These are phyloP conservation scores for Opisthocomus hoazin DNA, from an alignment of 2,113 vertebrate genomes.

Conservation along the genomic window DNA sequence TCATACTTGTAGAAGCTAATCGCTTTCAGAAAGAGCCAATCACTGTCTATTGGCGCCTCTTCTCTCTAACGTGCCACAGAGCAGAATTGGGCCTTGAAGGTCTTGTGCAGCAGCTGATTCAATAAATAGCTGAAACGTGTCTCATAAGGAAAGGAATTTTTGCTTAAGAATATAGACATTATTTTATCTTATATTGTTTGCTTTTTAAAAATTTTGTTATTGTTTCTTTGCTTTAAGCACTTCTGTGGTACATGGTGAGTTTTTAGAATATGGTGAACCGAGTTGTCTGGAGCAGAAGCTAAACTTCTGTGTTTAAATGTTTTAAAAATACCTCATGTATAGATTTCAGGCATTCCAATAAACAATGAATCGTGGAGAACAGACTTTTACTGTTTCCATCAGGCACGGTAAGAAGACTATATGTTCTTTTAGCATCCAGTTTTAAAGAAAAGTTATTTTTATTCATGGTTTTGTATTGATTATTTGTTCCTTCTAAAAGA, in stretches of 20 bases:
- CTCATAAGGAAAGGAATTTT: not conserved
- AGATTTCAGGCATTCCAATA: conserved; percentile 63
- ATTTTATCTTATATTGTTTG: not conserved
- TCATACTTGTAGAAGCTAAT: not conserved
- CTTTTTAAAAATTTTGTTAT: not conserved
- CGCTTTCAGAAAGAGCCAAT: not conserved
- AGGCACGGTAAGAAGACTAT: conserved; percentile 47
- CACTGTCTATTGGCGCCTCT: not conserved
- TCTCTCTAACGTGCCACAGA: not conserved
- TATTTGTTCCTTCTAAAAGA: conserved; percentile 70
- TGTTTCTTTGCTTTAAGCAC: not conserved
- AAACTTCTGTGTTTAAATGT: conserved; percentile 47
- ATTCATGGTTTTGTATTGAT: conserved; percentile 68
- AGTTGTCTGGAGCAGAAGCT: conserved; percentile 35
- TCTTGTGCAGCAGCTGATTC: not conserved
- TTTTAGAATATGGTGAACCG: conserved; percentile 24
- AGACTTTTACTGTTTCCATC: conserved; percentile 43
- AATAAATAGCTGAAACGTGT: not conserved
- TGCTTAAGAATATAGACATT: not conserved
- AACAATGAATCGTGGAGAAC: conserved; percentile 54
- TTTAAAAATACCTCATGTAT: conserved; percentile 62
- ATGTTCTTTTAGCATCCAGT: conserved; percentile 62
- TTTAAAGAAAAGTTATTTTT: conserved; percentile 73
- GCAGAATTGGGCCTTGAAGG: not conserved
- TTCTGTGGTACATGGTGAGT: not conserved